Conservation (phyloP, 2,113 vertebrate species). For the Anas platyrhynchos region DNA sequence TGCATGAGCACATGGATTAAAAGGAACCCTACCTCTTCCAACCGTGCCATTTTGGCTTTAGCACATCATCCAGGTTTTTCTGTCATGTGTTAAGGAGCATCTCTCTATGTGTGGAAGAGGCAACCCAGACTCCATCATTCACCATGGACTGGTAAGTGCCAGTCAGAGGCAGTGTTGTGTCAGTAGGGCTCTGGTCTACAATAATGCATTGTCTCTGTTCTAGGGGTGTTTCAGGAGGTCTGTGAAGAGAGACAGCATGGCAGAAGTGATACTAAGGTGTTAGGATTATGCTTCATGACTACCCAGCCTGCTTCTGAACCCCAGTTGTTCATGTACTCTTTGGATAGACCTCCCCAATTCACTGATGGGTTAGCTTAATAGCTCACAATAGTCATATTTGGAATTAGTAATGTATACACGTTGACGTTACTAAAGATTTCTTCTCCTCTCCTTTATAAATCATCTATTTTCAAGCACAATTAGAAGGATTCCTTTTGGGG, state of each 20-base stretch:
- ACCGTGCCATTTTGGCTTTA: neutral
- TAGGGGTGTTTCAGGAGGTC: fast-evolving
- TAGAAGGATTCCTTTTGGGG: neutral
- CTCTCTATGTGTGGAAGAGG: neutral
- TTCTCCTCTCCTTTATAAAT: neutral
- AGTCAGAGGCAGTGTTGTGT: neutral
- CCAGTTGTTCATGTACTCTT: fast-evolving
- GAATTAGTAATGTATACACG: neutral
- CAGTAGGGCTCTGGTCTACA: neutral
- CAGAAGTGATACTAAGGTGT: neutral
- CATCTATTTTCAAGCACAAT: neutral
- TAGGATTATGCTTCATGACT: neutral
- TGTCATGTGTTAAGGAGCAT: neutral
- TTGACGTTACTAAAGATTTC: neutral
- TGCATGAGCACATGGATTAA: neutral
- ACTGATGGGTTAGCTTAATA: neutral
- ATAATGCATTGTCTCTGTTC: fast-evolving
- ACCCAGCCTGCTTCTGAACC: neutral
- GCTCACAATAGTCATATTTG: neutral
- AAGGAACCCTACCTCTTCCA: neutral
- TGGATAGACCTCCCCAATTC: neutral
- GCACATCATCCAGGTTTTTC: neutral
- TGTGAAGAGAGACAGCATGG: neutral
- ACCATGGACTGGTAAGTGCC: neutral
- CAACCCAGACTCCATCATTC: neutral